Conservation (phyloP, 2,888 invertebrate species). For the Malacosoma neustria region DNA sequence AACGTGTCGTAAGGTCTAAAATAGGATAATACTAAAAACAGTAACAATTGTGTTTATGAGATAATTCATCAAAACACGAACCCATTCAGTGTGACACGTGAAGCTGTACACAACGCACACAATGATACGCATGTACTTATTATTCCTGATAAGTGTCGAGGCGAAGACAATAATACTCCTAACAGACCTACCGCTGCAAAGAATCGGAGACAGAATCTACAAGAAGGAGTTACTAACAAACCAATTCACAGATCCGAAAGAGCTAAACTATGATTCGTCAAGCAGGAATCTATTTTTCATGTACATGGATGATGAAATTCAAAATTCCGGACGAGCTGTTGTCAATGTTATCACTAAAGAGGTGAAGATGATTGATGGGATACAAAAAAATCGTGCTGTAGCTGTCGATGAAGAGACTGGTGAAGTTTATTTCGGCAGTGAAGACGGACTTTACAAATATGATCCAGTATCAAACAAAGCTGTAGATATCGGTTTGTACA, state of each 20-base stretch:
- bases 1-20: constrained; percentile 23
- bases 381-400: constrained; percentile 51
- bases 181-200: constrained; percentile 42
- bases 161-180: constrained; percentile 36
- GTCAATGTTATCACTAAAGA: constrained; percentile 50
- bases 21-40: constrained; percentile 9
- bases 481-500: constrained; percentile 45
- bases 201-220: constrained; percentile 46
- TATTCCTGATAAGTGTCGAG: constrained; percentile 22
- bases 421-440: constrained; percentile 58
- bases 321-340: constrained; percentile 51
- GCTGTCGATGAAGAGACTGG: constrained; percentile 48
- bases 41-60: constrained; percentile 25
- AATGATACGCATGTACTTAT: constrained; percentile 21
- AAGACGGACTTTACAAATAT: constrained; percentile 55
- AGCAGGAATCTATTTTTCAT: constrained; percentile 56
- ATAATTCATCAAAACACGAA: constrained; percentile 39
- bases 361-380: constrained; percentile 40
- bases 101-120: constrained; percentile 23
- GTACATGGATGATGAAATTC: constrained; percentile 55
- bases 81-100: constrained; percentile 29
- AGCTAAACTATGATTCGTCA: constrained; percentile 53
- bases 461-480: constrained; percentile 41
- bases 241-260: constrained; percentile 39
- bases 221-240: constrained; percentile 48